These are phyloP conservation scores for Myotis pilosus DNA, from an alignment of 2,797 vertebrate species.

Conservation along the genomic window DNA sequence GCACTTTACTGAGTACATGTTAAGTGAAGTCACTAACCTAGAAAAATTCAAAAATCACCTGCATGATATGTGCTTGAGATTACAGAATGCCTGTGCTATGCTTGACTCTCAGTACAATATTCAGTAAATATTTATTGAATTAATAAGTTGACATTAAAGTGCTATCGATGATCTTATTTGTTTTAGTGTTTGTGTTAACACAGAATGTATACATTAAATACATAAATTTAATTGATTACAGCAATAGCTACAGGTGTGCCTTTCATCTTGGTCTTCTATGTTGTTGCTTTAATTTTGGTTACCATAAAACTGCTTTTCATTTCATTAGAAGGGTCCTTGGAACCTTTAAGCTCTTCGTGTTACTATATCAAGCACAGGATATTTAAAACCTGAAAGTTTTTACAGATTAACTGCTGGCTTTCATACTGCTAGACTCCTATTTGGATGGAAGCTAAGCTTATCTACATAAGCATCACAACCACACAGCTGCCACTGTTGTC, in stretches of 20 bases:
- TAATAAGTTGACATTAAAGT: neutral
- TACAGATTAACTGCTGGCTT: neutral
- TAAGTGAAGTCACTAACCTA: neutral
- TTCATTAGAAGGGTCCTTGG: neutral
- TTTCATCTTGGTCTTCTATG: neutral
- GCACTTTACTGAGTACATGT: neutral
- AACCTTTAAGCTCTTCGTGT: neutral
- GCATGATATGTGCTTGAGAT: neutral
- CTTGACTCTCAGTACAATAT: neutral
- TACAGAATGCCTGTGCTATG: neutral
- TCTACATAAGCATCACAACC: neutral
- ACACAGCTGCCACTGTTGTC: neutral
- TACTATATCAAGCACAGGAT: constrained; percentile 36
- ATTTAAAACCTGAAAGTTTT: constrained; percentile 29
- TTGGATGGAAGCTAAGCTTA: constrained; percentile 40
- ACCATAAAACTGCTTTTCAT: constrained; percentile 29
- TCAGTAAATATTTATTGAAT: neutral
- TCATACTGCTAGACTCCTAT: neutral
- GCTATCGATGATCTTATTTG: neutral
- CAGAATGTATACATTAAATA: neutral
- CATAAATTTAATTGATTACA: neutral
- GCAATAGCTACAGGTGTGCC: neutral
- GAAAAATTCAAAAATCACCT: neutral
- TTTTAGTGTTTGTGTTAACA: constrained; percentile 12
- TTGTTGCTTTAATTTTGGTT: constrained; percentile 31